Evolutionary conservation across 2,797 vertebrate genomes (phyloP).

Genomic region (Poecilia wingei): DNA sequence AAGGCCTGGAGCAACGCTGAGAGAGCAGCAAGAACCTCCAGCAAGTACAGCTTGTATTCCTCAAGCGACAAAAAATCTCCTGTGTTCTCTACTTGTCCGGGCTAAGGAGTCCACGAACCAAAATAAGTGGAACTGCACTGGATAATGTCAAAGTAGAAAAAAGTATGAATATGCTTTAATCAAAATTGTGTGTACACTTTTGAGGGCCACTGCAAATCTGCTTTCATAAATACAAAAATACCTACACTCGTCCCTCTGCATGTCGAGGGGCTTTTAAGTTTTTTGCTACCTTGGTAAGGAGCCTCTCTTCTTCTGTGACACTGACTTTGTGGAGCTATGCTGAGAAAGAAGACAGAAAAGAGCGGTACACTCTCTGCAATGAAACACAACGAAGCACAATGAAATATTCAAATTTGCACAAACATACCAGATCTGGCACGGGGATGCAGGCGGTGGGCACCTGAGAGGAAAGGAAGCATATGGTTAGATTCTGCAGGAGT

Average conservation of each 20-base stretch:
- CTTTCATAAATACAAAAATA: not conserved
- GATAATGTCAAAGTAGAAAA: not conserved
- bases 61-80: not conserved
- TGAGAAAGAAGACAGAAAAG: slow-evolving; percentile 35
- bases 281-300: slow-evolving; percentile 82
- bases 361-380: not conserved
- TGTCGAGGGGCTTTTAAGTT: not conserved
- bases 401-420: slow-evolving; percentile 7
- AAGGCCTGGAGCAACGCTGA: not conserved
- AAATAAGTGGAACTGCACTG: not conserved
- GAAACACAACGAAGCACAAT: not conserved
- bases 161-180: not conserved
- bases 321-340: slow-evolving; percentile 83
- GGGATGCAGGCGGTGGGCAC: slow-evolving; percentile 80
- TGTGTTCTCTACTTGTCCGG: not conserved
- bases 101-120: not conserved
- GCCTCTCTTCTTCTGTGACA: slow-evolving; percentile 80
- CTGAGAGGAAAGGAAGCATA: slow-evolving; percentile 67
- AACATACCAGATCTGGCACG: slow-evolving; percentile 80
- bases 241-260: not conserved
- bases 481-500: slow-evolving; percentile 25
- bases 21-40: not conserved
- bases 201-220: not conserved
- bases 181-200: not conserved
- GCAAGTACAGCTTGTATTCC: not conserved